phyloP scores from a whole-genome alignment of 92 coral and sea anemone genomes.

The Zoanthus sansibaricus region DNA sequence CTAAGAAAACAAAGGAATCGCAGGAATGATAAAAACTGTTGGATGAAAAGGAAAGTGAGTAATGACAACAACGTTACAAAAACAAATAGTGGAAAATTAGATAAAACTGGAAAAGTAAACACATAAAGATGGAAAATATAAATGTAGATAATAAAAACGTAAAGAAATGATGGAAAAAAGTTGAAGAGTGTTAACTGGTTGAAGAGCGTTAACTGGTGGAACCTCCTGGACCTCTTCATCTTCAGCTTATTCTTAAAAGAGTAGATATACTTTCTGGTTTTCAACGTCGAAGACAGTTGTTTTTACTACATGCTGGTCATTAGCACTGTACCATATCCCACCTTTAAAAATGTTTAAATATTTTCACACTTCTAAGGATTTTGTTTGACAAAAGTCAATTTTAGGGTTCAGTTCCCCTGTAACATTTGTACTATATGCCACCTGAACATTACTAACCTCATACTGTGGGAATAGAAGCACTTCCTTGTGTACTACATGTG shows the following conservation, averaged over 20 bases:
- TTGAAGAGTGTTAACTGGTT: background rate
- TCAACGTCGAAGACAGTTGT: conserved; percentile 30
- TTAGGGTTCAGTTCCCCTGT: background rate
- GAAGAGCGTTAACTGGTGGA: background rate
- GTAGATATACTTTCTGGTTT: conserved; percentile 45
- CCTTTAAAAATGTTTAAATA: background rate
- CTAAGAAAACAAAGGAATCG: too few species aligned
- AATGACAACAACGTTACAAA: too few species aligned
- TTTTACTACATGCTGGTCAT: conserved; percentile 44
- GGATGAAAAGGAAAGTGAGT: too few species aligned
- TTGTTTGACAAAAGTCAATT: too few species aligned
- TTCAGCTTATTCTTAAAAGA: background rate
- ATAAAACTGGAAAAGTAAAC: too few species aligned
- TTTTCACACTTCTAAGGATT: too few species aligned
- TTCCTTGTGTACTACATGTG: conserved; percentile 10
- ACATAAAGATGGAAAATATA: too few species aligned
- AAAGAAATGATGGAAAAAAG: too few species aligned
- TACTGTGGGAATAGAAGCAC: conserved; percentile 18
- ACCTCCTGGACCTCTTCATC: conserved; percentile 12
- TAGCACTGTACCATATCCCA: conserved; percentile 46
- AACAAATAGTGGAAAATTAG: too few species aligned
- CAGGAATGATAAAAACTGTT: too few species aligned
- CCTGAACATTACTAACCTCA: conserved; percentile 40
- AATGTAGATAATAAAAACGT: too few species aligned
- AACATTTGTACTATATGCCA: conserved; percentile 32